These are phyloP conservation scores for Lucilia sericata DNA, from an alignment of 1,140 invertebrate genomes.

Conservation along the genomic window DNA sequence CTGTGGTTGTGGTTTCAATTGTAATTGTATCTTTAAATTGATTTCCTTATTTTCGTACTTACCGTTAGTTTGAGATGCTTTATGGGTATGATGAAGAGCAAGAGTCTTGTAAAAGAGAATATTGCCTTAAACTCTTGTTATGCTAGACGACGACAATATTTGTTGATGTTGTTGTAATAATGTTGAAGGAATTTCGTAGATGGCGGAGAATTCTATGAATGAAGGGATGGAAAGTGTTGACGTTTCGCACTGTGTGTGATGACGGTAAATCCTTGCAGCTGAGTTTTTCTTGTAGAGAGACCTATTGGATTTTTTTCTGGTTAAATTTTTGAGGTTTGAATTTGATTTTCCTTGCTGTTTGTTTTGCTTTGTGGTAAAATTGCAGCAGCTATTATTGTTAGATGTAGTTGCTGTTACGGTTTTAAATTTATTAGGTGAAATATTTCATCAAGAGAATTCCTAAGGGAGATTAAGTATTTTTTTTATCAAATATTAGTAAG, in stretches of 20 bases:
- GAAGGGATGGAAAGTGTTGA: neutral
- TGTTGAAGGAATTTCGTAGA: neutral
- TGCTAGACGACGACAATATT: neutral
- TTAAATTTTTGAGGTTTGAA: conserved; percentile 5
- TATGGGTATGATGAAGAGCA: neutral
- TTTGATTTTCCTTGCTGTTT: neutral
- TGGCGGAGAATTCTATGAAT: neutral
- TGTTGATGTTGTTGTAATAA: neutral
- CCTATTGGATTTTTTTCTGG: too few species aligned
- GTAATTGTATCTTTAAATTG: neutral
- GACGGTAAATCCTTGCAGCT: conserved; percentile 13
- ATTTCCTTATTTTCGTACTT: neutral
- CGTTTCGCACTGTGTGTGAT: neutral
- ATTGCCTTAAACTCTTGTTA: conserved; percentile 1
- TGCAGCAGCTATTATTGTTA: conserved; percentile 24
- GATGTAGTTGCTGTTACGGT: neutral
- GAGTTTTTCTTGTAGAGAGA: neutral
- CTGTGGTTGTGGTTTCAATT: too few species aligned
- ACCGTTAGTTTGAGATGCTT: neutral
- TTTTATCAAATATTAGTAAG: neutral
- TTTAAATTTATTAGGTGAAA: conserved; percentile 33
- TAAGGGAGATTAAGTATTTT: conserved; percentile 33
- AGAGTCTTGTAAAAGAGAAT: neutral
- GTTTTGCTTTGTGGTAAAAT: neutral
- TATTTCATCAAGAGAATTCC: conserved; percentile 36